Evolutionary conservation across 2,888 invertebrate species (phyloP), one percentile per base, ranked within the genome.

Genomic region (Andrena haemorrhoa): DNA sequence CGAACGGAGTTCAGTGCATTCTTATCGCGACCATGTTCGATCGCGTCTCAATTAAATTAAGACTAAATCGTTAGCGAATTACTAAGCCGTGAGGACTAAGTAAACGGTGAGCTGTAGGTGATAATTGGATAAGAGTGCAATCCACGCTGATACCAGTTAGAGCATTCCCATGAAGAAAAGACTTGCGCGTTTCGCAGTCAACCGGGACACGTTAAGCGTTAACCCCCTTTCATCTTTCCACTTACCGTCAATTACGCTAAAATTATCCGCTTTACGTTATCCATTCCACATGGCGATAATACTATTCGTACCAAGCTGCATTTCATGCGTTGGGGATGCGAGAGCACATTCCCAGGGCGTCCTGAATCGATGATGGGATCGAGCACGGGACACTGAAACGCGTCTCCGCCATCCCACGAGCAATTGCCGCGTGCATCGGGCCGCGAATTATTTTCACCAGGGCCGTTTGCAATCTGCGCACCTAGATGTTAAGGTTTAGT

Each of bases 381-480:
- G 63, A 41, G 35, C 33, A 20, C 49, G 0, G 5, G 58, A 10
- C 12, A 41, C 41, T 41, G 41, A 41, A 16, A 20, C n/a, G 51
- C 20, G 51, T 51, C 20, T 8, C 51, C 23, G 53, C 23, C 23
- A 53, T 53, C 23, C 10, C 23, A 12, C 23, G 20, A 26, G 10
- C 26, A 29, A 51, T 73, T 53, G 7, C 31, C 16, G 49, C 47
- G 71, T 51, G 56, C 33, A n/a, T 82, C 74, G 60, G 70, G 47
- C 7, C 26, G 49, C 23, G 65, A 63, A 68, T 35, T 61, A 60
- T 49, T 49, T 29, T 41, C 41, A 20, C 73, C 72, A 77, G 86
- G 83, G 80, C 74, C 77, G 81, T 85, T 78, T 85, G 86, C 86
- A 87, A 87, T 86, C 80, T 12, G 75, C 76, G 56, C 78, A 83